These are phyloP conservation scores for Gymnothorax reevesii DNA, from an alignment of 2,797 vertebrate species.

Conservation along the genomic window DNA sequence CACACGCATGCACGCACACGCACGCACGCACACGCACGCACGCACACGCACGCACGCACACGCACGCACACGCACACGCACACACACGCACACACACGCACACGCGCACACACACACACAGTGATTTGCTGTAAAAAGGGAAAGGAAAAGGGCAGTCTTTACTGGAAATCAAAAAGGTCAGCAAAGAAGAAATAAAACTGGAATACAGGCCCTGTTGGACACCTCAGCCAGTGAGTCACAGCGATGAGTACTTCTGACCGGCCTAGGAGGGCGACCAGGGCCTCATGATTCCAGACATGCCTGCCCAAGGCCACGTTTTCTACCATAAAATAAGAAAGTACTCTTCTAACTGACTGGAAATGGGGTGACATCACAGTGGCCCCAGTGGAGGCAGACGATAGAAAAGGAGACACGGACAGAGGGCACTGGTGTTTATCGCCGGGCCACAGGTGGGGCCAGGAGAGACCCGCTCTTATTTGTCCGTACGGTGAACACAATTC, in stretches of 20 bases:
- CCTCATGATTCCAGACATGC: constrained; percentile 13
- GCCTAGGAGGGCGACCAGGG: not conserved
- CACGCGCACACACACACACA: not conserved
- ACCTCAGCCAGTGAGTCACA: not conserved
- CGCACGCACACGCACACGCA: not conserved
- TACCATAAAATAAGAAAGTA: not conserved
- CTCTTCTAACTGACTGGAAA: not conserved
- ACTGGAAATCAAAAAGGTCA: not conserved
- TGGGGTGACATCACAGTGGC: not conserved
- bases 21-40: not conserved
- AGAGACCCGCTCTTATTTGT: no score
- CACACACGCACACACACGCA: not conserved
- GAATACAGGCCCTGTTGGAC: not conserved
- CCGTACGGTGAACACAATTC: no score
- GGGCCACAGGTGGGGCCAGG: no score
- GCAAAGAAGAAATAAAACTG: not conserved
- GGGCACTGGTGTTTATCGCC: no score
- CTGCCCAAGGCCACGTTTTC: not conserved
- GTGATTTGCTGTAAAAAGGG: not conserved
- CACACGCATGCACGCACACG: not conserved
- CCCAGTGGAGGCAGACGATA: not conserved
- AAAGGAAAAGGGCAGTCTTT: not conserved
- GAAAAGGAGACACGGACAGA: not conserved
- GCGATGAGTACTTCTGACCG: not conserved
- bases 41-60: not conserved